Evolutionary conservation across 2,888 invertebrate species (phyloP).

Genomic region (Arrhopalites spinosus): DNA sequence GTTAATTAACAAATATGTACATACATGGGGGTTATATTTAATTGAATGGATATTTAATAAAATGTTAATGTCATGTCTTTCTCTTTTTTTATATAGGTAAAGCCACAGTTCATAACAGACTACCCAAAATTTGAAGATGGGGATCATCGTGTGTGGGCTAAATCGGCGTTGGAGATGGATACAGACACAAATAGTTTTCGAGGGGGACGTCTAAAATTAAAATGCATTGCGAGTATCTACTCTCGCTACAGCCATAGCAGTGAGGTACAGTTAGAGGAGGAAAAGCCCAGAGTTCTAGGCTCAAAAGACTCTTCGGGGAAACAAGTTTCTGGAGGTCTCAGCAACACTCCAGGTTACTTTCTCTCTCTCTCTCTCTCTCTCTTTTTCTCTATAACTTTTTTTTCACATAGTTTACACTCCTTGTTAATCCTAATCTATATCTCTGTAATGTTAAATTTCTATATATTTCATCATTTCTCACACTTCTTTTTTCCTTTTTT

Average conservation of each 20-base stretch:
- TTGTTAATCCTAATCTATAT: too few relatives aligned
- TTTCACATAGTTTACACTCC: too few relatives aligned
- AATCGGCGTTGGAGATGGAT: conserved; percentile 54
- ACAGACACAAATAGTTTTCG: conserved; percentile 54
- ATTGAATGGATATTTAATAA: not conserved
- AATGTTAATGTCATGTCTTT: not conserved
- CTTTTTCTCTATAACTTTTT: not conserved
- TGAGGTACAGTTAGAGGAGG: conserved; percentile 72
- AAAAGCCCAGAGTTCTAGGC: conserved; percentile 74
- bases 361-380: not conserved
- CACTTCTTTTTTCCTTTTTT: not conserved
- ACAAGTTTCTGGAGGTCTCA: conserved; percentile 41
- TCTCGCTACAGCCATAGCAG: conserved; percentile 65
- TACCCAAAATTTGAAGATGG: conserved; percentile 54
- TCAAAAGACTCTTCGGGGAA: conserved; percentile 60
- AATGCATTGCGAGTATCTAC: conserved; percentile 56
- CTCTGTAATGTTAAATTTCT: too few relatives aligned
- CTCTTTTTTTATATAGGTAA: conserved; percentile 47
- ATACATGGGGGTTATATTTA: too few relatives aligned
- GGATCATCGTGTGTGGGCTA: conserved; percentile 50
- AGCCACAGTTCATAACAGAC: conserved; percentile 50
- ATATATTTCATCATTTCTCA: not conserved
- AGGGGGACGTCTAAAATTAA: conserved; percentile 53
- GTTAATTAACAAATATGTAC: too few relatives aligned
- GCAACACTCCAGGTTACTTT: conserved; percentile 17